phyloP scores from a whole-genome alignment of 2,888 invertebrate genomes.

The Mechanitis mazaeus region DNA sequence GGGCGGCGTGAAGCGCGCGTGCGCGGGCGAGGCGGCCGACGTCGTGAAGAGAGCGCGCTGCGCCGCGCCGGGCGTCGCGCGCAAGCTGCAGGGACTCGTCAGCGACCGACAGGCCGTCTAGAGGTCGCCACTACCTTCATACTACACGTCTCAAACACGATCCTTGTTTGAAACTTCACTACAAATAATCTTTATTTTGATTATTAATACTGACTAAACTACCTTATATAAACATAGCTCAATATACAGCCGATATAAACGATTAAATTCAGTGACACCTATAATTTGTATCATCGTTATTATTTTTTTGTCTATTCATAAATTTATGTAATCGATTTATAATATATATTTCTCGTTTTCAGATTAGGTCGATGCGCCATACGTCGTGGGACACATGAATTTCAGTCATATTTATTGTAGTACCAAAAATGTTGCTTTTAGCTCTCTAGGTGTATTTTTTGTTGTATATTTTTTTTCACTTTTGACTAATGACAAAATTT shows the following conservation, averaged over 20 bases:
- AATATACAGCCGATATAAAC: no score
- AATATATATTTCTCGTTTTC: conserved; percentile 33
- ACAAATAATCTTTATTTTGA: no score
- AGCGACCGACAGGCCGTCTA: conserved; percentile 75
- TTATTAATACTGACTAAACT: no score
- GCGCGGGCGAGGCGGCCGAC: conserved; percentile 55
- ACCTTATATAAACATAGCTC: no score
- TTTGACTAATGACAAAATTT: conserved; percentile 36
- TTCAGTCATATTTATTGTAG: conserved; percentile 42
- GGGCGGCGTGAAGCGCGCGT: conserved; percentile 59
- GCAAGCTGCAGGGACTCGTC: conserved; percentile 78
- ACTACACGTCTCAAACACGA: no score
- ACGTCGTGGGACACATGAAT: conserved; percentile 39
- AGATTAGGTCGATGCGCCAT: conserved; percentile 42
- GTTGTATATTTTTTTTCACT: conserved; percentile 36
- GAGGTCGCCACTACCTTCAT: conserved; percentile 9
- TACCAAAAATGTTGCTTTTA: conserved; percentile 51
- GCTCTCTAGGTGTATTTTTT: conserved; percentile 58
- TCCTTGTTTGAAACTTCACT: no score
- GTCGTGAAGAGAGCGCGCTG: conserved; percentile 58
- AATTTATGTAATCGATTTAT: not conserved
- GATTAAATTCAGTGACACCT: no score
- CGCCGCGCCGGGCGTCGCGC: conserved; percentile 65
- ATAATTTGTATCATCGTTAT: no score
- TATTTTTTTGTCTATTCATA: not conserved